These are phyloP conservation scores for Emys orbicularis DNA, from an alignment of 2,797 vertebrate genomes.

Conservation along the genomic window DNA sequence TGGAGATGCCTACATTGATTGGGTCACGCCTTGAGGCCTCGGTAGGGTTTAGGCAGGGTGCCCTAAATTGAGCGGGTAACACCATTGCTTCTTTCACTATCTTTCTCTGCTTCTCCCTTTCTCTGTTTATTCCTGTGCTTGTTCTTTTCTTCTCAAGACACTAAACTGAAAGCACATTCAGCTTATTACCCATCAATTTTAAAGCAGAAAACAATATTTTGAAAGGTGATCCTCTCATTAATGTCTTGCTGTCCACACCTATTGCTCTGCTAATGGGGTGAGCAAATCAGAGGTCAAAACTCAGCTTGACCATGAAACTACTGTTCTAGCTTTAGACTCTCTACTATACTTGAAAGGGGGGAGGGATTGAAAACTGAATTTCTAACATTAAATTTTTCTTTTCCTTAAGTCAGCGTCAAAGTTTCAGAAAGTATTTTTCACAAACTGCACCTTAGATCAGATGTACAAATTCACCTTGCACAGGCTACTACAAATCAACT, in stretches of 20 bases:
- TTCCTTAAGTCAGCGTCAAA: constrained; percentile 30
- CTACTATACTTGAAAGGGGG: constrained; percentile 3
- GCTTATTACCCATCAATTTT: constrained; percentile 30
- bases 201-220: constrained; percentile 32
- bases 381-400: constrained; percentile 32
- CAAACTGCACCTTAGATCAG: constrained; percentile 40
- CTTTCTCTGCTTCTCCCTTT: neutral
- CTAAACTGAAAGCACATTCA: constrained; percentile 28
- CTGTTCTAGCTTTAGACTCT: constrained; percentile 15
- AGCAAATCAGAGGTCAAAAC: constrained; percentile 53
- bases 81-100: neutral
- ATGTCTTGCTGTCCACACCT: constrained; percentile 6
- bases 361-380: constrained; percentile 22
- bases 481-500: constrained; percentile 40
- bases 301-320: constrained; percentile 41
- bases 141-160: constrained; percentile 16
- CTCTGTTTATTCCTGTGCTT: neutral
- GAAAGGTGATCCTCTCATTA: constrained; percentile 20
- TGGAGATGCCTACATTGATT: too few relatives aligned
- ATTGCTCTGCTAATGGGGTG: constrained; percentile 33
- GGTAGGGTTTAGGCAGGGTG: too few relatives aligned
- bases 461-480: constrained; percentile 52
- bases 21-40: too few relatives aligned
- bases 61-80: too few relatives aligned
- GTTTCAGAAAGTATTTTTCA: constrained; percentile 30